phyloP scores from a whole-genome alignment of 2,113 vertebrate species.

The Neolamprologus tretocephalus region DNA sequence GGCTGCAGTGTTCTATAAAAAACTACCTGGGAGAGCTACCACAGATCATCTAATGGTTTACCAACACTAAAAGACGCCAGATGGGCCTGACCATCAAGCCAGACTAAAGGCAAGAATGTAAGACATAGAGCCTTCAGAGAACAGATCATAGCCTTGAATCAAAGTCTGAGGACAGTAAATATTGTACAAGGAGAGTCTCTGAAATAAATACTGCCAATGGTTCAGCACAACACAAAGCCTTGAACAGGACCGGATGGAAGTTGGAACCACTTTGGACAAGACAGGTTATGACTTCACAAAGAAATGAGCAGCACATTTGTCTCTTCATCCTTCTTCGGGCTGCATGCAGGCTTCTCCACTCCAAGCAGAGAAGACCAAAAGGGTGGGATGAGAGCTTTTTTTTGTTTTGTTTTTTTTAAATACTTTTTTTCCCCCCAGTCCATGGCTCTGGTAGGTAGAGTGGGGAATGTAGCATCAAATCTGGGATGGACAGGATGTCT shows the following conservation, averaged over 20 bases:
- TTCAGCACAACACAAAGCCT: slow-evolving; percentile 35
- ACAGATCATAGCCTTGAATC: slow-evolving; percentile 25
- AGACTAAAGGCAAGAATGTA: slow-evolving; percentile 50
- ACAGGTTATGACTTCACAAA: slow-evolving; percentile 40
- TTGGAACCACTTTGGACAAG: slow-evolving; percentile 22
- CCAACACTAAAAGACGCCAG: neutral
- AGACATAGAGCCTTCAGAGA: slow-evolving; percentile 4
- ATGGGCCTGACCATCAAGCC: neutral
- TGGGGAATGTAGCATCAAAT: slow-evolving; percentile 42
- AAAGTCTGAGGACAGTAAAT: slow-evolving; percentile 20
- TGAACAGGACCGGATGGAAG: slow-evolving; percentile 14
- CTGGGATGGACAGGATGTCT: slow-evolving; percentile 66
- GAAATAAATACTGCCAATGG: slow-evolving; percentile 50
- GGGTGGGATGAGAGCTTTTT: slow-evolving; percentile 12
- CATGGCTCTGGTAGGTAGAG: slow-evolving; percentile 19
- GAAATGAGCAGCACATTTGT: slow-evolving; percentile 42
- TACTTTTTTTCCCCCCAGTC: neutral
- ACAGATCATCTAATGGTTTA: neutral
- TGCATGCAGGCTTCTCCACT: slow-evolving; percentile 61
- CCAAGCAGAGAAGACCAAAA: slow-evolving; percentile 14
- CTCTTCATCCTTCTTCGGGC: slow-evolving; percentile 50
- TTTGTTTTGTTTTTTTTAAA: neutral
- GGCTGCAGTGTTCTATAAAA: slow-evolving; percentile 35
- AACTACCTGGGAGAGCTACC: neutral
- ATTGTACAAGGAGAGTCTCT: neutral